Base-by-base conservation (phyloP, 2,888 invertebrate genomes). In the Thumatha senex region DNA sequence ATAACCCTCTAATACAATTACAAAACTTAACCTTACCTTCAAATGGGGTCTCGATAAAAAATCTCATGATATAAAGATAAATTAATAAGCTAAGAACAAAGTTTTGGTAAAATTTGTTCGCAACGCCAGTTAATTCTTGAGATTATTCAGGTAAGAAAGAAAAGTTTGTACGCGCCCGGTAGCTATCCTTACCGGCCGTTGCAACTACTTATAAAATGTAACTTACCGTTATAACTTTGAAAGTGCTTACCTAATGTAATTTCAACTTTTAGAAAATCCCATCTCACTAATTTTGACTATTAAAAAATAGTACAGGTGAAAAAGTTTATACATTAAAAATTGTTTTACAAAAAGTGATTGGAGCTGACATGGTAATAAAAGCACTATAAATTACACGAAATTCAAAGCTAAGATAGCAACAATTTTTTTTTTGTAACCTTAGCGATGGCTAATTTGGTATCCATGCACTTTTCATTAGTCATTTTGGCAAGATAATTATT, bases 1-100 rank as follows among this genome's bases (percentile, higher is more conserved):
- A 41, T 68, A 54, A 60, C 50, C 46, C 18, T 24, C 24, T 56
- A 68, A 53, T 45, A 38, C 53, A 56, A 61, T 56, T 61, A 54
- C 51, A 48, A n/a, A n/a, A 54, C 58, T 56, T 24, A 58, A 56
- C 69, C n/a, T n/a, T n/a, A n/a, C n/a, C n/a, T n/a, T n/a, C n/a
- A n/a, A n/a, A 58, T 50, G 56, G 58, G 61, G 51, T 61, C 59
- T 61, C 53, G 61, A 65, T 67, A 62, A 66, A 67, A 70, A 66
- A 63, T 52, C 58, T 62, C 60, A 57, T 56, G 18, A 55, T 49
- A 57, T 49, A 70, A 71, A 72, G 13, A 58, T 65, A 54, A 57
- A 61, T 75, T 76, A 77, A 76, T 78, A 78, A 78, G 72, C 72
- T 74, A 63, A 68, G 74, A 74, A 71, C 67, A 74, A 81, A 79